These are phyloP conservation scores for Microcaecilia unicolor DNA, from an alignment of 2,797 vertebrate species.

Conservation along the genomic window DNA sequence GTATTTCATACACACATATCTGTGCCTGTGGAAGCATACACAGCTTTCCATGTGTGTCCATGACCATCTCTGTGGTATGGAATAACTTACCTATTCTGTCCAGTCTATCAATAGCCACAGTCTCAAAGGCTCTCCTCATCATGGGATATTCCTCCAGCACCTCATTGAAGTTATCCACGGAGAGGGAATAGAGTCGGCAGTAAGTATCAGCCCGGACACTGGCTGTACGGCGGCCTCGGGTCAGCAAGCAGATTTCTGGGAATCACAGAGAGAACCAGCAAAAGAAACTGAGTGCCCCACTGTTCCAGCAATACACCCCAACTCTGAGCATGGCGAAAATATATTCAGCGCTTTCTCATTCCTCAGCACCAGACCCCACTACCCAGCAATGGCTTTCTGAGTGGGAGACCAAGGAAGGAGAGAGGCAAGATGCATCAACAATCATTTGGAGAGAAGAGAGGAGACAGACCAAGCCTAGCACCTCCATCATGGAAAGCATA, in stretches of 20 bases:
- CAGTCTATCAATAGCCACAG: constrained; percentile 83
- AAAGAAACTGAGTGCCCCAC: background rate
- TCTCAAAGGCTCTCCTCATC: constrained; percentile 90
- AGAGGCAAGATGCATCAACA: too few relatives aligned
- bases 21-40: background rate
- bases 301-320: background rate
- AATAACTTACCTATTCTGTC: constrained; percentile 81
- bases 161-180: constrained; percentile 90
- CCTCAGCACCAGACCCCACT: background rate
- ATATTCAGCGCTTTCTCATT: background rate
- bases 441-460: too few relatives aligned
- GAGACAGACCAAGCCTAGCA: too few relatives aligned
- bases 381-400: background rate
- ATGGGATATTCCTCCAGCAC: constrained; percentile 90
- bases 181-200: constrained; percentile 81
- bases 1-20: too few relatives aligned
- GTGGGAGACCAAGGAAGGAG: background rate
- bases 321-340: background rate
- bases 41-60: background rate
- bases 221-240: constrained; percentile 80
- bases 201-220: constrained; percentile 84
- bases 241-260: constrained; percentile 85
- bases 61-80: too few relatives aligned
- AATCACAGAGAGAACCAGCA: background rate
- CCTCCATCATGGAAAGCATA: too few relatives aligned